These are phyloP conservation scores for human (Homo sapiens) DNA, from an alignment of 2,113 vertebrate species.

Conservation along the genomic window GRCh38 chr5:51411501-51412000, in stretches of 20 bases:
- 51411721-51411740: background rate
- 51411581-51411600: background rate
- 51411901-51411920: background rate
- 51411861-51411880: slow-evolving; percentile 48
- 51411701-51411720: background rate
- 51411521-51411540: background rate
- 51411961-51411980: slow-evolving; percentile 21
- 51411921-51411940: background rate
- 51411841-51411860: background rate
- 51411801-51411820: background rate
- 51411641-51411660: background rate
- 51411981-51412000: background rate
- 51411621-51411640: background rate
- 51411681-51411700: background rate
- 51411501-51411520: background rate
- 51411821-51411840: background rate
- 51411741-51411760: background rate
- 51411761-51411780: background rate
- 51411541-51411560: background rate
- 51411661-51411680: background rate
- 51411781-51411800: background rate
- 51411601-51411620: background rate
- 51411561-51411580: background rate
- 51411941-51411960: slow-evolving; percentile 20
- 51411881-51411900: slow-evolving; percentile 5